Conservation (phyloP, 2,888 invertebrate species). For the Leucoptera coffeella region DNA sequence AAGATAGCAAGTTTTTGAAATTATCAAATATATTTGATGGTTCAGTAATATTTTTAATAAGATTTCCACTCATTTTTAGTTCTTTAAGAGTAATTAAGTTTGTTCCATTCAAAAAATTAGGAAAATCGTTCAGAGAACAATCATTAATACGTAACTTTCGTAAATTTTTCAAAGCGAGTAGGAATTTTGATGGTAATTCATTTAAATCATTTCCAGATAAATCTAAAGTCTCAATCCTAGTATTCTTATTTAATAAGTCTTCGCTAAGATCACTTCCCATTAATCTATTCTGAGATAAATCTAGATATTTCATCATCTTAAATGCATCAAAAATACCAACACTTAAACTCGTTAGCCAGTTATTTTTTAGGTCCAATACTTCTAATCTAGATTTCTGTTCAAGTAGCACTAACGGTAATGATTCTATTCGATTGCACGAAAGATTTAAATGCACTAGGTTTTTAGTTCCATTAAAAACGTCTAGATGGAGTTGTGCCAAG, state of each 20-base stretch:
- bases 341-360: constrained; percentile 11
- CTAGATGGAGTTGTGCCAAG: constrained; percentile 14
- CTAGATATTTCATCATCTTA: constrained; percentile 14
- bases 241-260: constrained; percentile 14
- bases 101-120: constrained; percentile 14
- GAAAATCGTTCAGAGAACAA: constrained; percentile 19
- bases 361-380: constrained; percentile 20
- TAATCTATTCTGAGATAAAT: constrained; percentile 18
- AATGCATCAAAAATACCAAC: constrained; percentile 17
- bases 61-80: constrained; percentile 20
- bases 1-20: constrained; percentile 17
- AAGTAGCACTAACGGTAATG: constrained; percentile 18
- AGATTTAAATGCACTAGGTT: constrained; percentile 17
- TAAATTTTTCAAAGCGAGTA: constrained; percentile 13
- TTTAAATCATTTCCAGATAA: constrained; percentile 23
- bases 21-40: constrained; percentile 12
- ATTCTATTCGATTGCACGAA: constrained; percentile 14
- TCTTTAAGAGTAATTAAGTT: constrained; percentile 22
- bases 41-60: constrained; percentile 14
- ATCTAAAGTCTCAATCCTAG: constrained; percentile 14
- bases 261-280: constrained; percentile 14
- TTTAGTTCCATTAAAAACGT: constrained; percentile 15
- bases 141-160: constrained; percentile 16
- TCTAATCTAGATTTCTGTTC: constrained; percentile 16
- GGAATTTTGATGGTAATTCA: constrained; percentile 12